A percentile compares a stretch with the other conserved stretches of the same genome.
These are phyloP conservation scores for Nasonia giraulti DNA, from an alignment of 1,140 invertebrate species.

Conservation along the genomic window DNA sequence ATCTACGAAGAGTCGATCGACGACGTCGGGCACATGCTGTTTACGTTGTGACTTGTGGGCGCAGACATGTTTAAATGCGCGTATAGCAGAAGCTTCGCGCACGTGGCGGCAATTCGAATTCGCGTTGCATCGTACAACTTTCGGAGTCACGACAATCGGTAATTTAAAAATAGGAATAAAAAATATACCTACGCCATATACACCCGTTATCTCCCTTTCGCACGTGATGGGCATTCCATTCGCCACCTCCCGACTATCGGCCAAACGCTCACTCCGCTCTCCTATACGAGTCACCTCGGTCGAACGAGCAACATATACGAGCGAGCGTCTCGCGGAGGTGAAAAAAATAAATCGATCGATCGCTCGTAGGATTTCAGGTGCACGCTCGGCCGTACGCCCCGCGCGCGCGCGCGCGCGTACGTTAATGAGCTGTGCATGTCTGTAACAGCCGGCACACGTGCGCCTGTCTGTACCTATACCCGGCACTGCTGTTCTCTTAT, in stretches of 20 bases:
- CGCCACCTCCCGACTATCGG: background rate
- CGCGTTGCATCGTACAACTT: too few species aligned
- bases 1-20: background rate
- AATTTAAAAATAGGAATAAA: too few species aligned
- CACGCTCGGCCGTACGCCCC: too few species aligned
- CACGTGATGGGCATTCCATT: too few species aligned
- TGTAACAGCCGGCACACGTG: constrained; percentile 44
- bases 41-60: background rate
- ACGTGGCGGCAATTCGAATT: background rate
- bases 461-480: background rate
- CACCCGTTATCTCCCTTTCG: too few species aligned
- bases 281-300: background rate
- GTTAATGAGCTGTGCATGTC: too few species aligned
- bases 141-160: too few species aligned
- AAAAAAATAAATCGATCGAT: constrained; percentile 33
- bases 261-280: too few species aligned
- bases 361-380: constrained; percentile 47
- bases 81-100: background rate
- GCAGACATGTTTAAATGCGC: constrained; percentile 4
- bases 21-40: background rate
- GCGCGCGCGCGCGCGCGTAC: too few species aligned
- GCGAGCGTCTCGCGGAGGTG: too few species aligned
- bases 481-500: background rate
- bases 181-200: too few species aligned
- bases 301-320: background rate